Evolutionary conservation across 1,140 invertebrate genomes (phyloP), one percentile per base, ranked within the genome.

Genomic region (Tetraneura akinire): DNA sequence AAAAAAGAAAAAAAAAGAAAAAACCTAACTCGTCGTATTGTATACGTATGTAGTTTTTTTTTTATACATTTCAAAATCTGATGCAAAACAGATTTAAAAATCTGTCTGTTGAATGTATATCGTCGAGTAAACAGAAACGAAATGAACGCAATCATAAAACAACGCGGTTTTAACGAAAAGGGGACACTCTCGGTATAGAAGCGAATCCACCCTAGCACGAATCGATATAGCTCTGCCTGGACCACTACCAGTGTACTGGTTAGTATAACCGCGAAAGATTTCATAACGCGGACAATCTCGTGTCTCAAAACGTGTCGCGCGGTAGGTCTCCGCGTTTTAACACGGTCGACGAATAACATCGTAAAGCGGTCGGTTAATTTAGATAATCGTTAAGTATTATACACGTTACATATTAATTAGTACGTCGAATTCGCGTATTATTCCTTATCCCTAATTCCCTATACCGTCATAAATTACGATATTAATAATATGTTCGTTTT

Each of bases 151-250:
- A 18, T n/a, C 37, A n/a, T 51, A 73, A 76, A 45, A 76, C 73
- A 76, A 57, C 53, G 32, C n/a, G 73, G 37, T 76, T 74, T 76
- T 45, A 45, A 76, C 73, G 55, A 60, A 60, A 57, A 32, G 29
- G 49, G 49, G 47, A 29, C 45, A 26, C 29, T 71, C 16, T n/a
- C n/a, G n/a, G n/a, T n/a, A 53, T 45, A 26, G 3, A 42, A 60
- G 32, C 73, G 26, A 76, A 76, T 76, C 18, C 73, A 11, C 73
- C 73, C 73, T 26, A 53, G 32, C 73, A 26, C 73, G 53, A 60
- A 76, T 76, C 73, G 53, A 76, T 76, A 76, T 76, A 76, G 73
- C 73, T 60, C 53, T 16, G 73, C 21, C 53, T 76, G 73, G 73
- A 76, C 53, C 51, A 37, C 23, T n/a, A 45, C 53, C n/a, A 8